Conservation (phyloP, 2,113 vertebrate genomes). For the Cnemophilus loriae region DNA sequence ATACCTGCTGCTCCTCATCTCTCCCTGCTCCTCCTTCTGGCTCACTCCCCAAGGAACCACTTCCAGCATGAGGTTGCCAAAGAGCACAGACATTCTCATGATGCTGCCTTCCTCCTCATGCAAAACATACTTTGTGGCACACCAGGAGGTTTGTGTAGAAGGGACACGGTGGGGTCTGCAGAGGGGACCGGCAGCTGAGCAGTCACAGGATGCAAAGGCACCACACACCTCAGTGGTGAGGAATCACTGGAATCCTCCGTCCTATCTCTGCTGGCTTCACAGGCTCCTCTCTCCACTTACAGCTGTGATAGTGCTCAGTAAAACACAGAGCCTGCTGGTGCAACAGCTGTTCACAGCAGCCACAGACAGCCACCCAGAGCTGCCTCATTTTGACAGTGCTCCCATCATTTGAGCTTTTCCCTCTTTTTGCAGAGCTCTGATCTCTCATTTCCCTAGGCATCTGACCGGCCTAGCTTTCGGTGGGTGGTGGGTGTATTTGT, state of each 20-base stretch:
- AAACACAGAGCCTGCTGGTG: not conserved
- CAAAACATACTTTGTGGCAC: not conserved
- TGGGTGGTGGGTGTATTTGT: not conserved
- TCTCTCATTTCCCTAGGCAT: not conserved
- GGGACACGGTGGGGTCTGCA: not conserved
- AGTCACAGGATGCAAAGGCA: not conserved
- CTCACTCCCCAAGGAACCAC: not conserved
- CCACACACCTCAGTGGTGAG: accelerated
- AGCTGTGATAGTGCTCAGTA: accelerated
- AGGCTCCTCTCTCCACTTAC: not conserved
- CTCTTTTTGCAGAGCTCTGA: not conserved
- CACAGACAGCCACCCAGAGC: not conserved
- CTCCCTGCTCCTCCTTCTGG: not conserved
- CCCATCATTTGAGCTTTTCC: not conserved
- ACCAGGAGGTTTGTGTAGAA: not conserved
- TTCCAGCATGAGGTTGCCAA: not conserved
- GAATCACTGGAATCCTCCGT: not conserved
- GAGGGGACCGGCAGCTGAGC: accelerated
- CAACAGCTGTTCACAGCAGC: not conserved
- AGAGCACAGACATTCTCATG: not conserved
- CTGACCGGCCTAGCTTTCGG: not conserved
- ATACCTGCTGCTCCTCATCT: not conserved
- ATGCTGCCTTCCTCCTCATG: not conserved
- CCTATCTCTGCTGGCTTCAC: not conserved
- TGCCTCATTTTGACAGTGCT: not conserved